phyloP scores from a whole-genome alignment of 1,140 invertebrate genomes.

The Archegozetes longisetosus region DNA sequence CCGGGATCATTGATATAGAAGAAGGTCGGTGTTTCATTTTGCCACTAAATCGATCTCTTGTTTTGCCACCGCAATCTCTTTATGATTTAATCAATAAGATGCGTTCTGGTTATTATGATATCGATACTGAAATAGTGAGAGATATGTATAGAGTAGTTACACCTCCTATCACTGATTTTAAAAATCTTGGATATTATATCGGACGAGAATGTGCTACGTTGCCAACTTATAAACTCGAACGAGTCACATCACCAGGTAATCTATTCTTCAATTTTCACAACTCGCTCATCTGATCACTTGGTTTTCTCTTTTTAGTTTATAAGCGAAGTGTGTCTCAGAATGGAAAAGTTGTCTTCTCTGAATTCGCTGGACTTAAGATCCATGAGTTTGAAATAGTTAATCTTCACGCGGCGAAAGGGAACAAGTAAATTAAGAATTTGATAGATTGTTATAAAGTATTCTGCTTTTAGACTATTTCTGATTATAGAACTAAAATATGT shows the following conservation, averaged over 20 bases:
- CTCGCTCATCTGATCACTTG: too few relatives aligned
- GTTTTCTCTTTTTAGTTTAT: constrained; percentile 48
- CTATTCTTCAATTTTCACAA: neutral
- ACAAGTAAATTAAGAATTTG: constrained; percentile 2
- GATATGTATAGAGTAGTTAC: constrained; percentile 56
- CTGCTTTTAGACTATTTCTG: too few relatives aligned
- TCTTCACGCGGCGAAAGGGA: constrained; percentile 32
- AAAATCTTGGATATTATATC: constrained; percentile 48
- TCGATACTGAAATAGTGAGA: constrained; percentile 55
- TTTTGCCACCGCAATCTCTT: constrained; percentile 52
- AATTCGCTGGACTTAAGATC: constrained; percentile 53
- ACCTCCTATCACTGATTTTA: constrained; percentile 49
- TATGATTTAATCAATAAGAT: constrained; percentile 63
- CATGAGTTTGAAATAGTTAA: constrained; percentile 54
- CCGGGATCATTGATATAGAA: constrained; percentile 65
- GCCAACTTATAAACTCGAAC: constrained; percentile 55
- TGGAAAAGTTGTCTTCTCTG: constrained; percentile 41
- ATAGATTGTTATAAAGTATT: too few relatives aligned
- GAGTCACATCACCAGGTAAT: constrained; percentile 38
- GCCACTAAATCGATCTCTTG: constrained; percentile 56
- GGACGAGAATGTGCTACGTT: constrained; percentile 47
- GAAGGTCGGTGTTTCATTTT: constrained; percentile 66
- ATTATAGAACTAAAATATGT: too few relatives aligned
- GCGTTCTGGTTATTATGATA: constrained; percentile 60
- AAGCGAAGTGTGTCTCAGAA: constrained; percentile 44